Evolutionary conservation across 2,888 invertebrate genomes (phyloP).

Genomic region (Atrina japonica): DNA sequence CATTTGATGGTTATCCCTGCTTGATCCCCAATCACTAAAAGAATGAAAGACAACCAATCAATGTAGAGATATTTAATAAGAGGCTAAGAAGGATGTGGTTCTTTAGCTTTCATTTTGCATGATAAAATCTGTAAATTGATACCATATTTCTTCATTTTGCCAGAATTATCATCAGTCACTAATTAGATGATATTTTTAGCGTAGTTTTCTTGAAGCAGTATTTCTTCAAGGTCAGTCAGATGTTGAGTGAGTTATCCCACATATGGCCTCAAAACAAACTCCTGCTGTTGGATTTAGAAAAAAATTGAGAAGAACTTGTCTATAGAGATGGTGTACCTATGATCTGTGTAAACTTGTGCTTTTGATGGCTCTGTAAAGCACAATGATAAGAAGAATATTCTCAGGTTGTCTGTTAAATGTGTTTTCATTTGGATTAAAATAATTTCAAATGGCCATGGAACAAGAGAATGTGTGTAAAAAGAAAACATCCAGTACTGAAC

Average conservation of each 20-base stretch:
- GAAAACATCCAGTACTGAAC: conserved; percentile 62
- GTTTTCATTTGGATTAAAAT: background rate
- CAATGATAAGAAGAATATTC: conserved; percentile 7
- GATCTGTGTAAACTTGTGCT: conserved; percentile 7
- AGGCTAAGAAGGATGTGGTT: background rate
- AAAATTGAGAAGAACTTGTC: conserved; percentile 11
- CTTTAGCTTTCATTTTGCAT: background rate
- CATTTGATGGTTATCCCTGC: conserved; percentile 12
- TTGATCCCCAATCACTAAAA: conserved; percentile 32
- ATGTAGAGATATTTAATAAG: conserved; percentile 17
- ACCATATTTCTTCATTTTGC: too few species aligned
- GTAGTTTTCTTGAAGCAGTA: too few species aligned
- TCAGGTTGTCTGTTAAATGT: background rate
- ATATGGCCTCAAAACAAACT: conserved; percentile 21
- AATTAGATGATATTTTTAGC: too few species aligned
- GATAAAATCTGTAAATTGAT: background rate
- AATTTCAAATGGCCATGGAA: conserved; percentile 18
- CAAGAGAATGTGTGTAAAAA: conserved; percentile 25
- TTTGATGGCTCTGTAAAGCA: background rate
- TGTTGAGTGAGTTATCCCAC: background rate
- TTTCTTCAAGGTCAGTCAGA: too few species aligned
- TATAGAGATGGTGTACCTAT: background rate
- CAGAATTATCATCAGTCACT: too few species aligned
- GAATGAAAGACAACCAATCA: conserved; percentile 38
- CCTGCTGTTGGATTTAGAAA: conserved; percentile 22